Evolutionary conservation across 2,888 invertebrate species (phyloP).

Genomic region (Caenorhabditis sulstoni): DNA sequence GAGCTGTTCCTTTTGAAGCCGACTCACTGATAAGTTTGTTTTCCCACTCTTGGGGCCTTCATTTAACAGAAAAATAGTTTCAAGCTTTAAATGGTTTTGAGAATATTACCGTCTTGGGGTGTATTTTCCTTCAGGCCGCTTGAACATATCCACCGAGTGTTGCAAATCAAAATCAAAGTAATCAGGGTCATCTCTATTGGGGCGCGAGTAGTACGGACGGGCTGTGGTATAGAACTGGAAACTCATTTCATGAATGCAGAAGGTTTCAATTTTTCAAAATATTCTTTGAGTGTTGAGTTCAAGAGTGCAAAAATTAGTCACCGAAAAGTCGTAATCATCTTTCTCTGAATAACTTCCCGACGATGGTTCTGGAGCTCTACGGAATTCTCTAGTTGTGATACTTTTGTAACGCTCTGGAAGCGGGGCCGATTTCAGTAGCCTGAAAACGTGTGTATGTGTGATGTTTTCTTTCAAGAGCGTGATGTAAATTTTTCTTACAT

Average conservation of each 20-base stretch:
- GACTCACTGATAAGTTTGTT: conserved; percentile 75
- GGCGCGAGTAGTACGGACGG: conserved; percentile 78
- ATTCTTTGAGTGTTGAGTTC: no score
- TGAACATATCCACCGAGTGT: conserved; percentile 79
- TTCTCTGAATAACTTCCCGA: conserved; percentile 73
- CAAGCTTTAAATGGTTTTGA: neutral
- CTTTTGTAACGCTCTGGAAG: conserved; percentile 70
- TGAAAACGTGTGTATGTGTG: no score
- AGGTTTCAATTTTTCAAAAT: no score
- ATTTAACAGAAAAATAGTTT: conserved; percentile 27
- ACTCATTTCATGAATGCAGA: no score
- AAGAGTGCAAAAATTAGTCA: conserved; percentile 36
- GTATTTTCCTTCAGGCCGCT: conserved; percentile 77
- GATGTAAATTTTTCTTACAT: conserved; percentile 25
- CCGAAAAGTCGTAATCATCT: conserved; percentile 77
- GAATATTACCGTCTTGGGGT: conserved; percentile 71
- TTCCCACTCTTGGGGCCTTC: conserved; percentile 80
- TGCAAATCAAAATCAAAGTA: conserved; percentile 80
- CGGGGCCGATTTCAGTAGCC: conserved; percentile 68
- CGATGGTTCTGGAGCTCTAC: conserved; percentile 75
- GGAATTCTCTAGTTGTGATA: conserved; percentile 74
- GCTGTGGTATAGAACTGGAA: conserved; percentile 67
- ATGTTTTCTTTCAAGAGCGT: no score
- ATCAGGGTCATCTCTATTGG: conserved; percentile 79
- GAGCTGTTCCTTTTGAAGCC: conserved; percentile 75